A percentile compares a stretch with the other conserved stretches of the same genome.
Conservation (phyloP, 1,140 invertebrate genomes). For the Lerema accius region DNA sequence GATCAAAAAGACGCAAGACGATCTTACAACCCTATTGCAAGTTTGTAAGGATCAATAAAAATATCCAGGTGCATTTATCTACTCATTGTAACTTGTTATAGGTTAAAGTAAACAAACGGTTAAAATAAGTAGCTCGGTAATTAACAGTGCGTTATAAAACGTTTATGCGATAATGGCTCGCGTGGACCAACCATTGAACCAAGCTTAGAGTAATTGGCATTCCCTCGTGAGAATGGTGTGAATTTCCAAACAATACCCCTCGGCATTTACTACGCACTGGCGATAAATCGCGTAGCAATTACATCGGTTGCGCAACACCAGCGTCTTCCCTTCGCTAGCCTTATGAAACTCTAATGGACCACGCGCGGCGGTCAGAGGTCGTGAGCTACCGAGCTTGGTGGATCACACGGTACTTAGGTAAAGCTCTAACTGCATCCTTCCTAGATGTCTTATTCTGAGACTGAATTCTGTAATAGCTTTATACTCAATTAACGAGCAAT, state of each 20-base stretch:
- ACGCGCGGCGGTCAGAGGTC: constrained; percentile 27
- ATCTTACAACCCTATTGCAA: too few relatives aligned
- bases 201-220: not conserved
- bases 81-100: too few relatives aligned
- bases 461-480: too few relatives aligned
- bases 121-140: not conserved
- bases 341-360: constrained; percentile 29
- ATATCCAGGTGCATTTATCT: too few relatives aligned
- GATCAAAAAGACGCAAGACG: too few relatives aligned
- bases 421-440: not conserved
- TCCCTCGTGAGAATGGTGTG: constrained; percentile 18
- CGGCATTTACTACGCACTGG: constrained; percentile 18
- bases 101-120: not conserved
- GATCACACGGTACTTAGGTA: constrained; percentile 7
- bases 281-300: constrained; percentile 27
- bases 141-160: not conserved
- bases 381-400: constrained; percentile 17
- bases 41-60: too few relatives aligned
- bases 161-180: constrained; percentile 7
- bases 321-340: constrained; percentile 30
- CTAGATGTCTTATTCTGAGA: not conserved
- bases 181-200: not conserved
- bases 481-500: too few relatives aligned
- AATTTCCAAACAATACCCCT: constrained; percentile 25
- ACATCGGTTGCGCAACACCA: constrained; percentile 26